Evolutionary conservation across 2,888 invertebrate genomes (phyloP).

Genomic region (Subacronicta megacephala): DNA sequence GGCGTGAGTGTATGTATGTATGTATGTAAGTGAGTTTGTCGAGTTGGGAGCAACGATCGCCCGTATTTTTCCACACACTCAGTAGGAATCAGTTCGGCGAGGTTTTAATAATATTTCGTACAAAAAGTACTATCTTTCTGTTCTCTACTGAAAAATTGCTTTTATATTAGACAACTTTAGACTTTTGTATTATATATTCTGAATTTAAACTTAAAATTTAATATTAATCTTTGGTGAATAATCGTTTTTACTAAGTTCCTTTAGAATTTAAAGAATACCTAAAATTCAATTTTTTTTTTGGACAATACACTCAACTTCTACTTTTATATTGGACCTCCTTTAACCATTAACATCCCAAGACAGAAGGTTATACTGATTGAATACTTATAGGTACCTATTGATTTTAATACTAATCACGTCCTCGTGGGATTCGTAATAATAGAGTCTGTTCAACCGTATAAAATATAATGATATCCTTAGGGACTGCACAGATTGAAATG

Average conservation of each 20-base stretch:
- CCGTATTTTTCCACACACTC: conserved; percentile 30
- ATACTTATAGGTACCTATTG: too few relatives aligned
- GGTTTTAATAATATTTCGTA: conserved; percentile 63
- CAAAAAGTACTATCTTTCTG: conserved; percentile 44
- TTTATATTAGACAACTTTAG: conserved; percentile 48
- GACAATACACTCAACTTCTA: background rate
- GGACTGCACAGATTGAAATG: background rate
- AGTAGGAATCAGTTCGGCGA: conserved; percentile 55
- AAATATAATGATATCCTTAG: background rate
- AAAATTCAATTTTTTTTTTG: too few relatives aligned
- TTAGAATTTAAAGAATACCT: too few relatives aligned
- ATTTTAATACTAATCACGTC: conserved; percentile 14
- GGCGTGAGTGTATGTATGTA: too few relatives aligned
- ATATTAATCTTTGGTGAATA: too few relatives aligned
- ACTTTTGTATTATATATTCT: conserved; percentile 25
- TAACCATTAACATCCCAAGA: background rate
- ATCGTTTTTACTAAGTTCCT: too few relatives aligned
- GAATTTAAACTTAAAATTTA: conserved; percentile 24
- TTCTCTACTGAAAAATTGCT: conserved; percentile 50
- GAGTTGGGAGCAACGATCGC: background rate
- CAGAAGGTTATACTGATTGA: conserved; percentile 12
- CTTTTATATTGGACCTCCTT: background rate
- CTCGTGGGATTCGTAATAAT: conserved; percentile 5
- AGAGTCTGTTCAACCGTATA: conserved; percentile 1
- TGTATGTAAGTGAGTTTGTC: too few relatives aligned